Conservation (phyloP, 2,113 vertebrate genomes). For the Ginglymostoma cirratum region DNA sequence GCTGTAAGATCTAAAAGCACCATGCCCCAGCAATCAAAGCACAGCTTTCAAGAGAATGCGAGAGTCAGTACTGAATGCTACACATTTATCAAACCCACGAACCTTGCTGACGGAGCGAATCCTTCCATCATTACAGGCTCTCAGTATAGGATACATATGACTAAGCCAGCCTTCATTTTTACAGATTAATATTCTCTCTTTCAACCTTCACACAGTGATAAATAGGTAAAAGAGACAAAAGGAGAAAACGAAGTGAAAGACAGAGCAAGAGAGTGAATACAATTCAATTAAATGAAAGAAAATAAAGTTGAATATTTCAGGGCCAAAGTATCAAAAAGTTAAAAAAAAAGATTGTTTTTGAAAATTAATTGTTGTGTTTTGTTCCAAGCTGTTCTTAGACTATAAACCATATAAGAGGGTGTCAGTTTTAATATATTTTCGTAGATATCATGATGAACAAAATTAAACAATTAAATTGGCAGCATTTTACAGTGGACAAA, state of each 20-base stretch:
- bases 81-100: conserved; percentile 99
- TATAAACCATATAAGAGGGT: not conserved
- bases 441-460: not conserved
- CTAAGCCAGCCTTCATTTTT: conserved; percentile 99
- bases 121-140: conserved; percentile 99
- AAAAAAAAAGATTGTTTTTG: not conserved
- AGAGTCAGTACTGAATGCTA: conserved; percentile 83
- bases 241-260: conserved; percentile 95
- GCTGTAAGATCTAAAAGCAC: conserved; percentile 75
- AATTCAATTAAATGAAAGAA: conserved; percentile 4
- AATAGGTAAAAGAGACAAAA: conserved; percentile 97
- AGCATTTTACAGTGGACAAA: not conserved
- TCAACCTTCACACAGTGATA: conserved; percentile 99
- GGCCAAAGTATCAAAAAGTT: not conserved
- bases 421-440: not conserved
- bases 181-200: conserved; percentile 99
- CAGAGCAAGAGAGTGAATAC: conserved; percentile 45
- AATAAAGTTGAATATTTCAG: not conserved
- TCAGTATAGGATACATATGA: conserved; percentile 99
- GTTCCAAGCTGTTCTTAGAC: not conserved
- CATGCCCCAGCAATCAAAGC: conserved; percentile 72
- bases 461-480: conserved; percentile 7
- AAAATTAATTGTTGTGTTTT: not conserved
- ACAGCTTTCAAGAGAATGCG: conserved; percentile 48
- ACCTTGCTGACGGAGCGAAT: conserved; percentile 98